phyloP scores from a whole-genome alignment of 2,888 invertebrate species.

The Baronia brevicornis region DNA sequence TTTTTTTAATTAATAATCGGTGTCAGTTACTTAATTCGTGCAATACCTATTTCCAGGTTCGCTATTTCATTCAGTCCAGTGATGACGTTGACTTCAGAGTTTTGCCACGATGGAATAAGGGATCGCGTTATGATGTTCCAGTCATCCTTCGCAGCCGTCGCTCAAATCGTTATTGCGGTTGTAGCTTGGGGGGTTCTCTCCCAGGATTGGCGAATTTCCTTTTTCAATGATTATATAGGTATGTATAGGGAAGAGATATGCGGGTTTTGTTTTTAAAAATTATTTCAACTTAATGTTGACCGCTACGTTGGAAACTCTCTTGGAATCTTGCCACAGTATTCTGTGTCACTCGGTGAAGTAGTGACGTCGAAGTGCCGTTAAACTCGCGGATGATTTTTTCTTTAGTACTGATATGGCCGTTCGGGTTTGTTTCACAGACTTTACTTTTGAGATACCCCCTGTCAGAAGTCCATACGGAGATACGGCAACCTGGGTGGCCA shows the following conservation, averaged over 20 bases:
- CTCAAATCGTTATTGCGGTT: conserved; percentile 25
- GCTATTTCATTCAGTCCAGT: conserved; percentile 27
- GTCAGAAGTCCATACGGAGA: too few species aligned
- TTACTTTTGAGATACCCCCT: too few species aligned
- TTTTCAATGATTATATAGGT: conserved; percentile 28
- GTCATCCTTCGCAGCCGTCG: conserved; percentile 24
- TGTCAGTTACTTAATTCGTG: background rate
- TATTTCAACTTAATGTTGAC: too few species aligned
- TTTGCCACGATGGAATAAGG: conserved; percentile 30
- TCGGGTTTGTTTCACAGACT: too few species aligned
- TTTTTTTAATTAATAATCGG: background rate
- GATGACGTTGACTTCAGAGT: conserved; percentile 30
- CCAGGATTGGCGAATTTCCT: conserved; percentile 25
- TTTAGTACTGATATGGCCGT: too few species aligned
- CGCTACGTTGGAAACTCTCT: too few species aligned
- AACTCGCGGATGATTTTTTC: too few species aligned
- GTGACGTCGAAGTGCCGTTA: too few species aligned
- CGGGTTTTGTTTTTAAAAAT: too few species aligned
- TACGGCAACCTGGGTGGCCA: too few species aligned
- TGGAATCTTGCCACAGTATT: too few species aligned
- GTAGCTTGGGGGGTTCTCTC: conserved; percentile 30
- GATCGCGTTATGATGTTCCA: conserved; percentile 30
- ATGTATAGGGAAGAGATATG: conserved; percentile 10
- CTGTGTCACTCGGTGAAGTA: too few species aligned
- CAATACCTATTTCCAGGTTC: conserved; percentile 23